These are phyloP conservation scores for Forbesichthys papilliferus DNA, from an alignment of 2,113 vertebrate species.

Conservation along the genomic window DNA sequence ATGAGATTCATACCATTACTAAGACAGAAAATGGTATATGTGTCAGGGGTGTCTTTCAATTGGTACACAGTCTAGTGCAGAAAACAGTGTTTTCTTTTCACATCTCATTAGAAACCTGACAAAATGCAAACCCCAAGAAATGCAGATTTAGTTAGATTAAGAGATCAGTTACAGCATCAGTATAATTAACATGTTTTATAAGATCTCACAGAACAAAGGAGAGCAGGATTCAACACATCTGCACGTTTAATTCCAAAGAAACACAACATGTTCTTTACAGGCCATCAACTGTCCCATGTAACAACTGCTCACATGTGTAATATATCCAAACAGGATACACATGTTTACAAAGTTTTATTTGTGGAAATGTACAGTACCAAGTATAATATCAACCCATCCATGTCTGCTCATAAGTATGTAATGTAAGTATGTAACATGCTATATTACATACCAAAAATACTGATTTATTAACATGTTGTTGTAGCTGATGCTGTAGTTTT, in stretches of 20 bases:
- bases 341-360: conserved; percentile 7
- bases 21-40: conserved; percentile 25
- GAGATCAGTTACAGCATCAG: conserved; percentile 28
- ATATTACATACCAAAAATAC: not conserved
- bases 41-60: conserved; percentile 35
- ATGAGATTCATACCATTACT: conserved; percentile 8
- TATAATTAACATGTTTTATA: conserved; percentile 33
- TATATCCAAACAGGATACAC: not conserved
- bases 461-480: not conserved
- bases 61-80: conserved; percentile 25
- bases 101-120: conserved; percentile 30
- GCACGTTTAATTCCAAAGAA: conserved; percentile 30
- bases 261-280: conserved; percentile 24
- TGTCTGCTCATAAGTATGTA: not conserved
- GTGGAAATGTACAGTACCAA: conserved; percentile 3
- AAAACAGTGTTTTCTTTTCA: conserved; percentile 25
- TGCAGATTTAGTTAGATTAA: conserved; percentile 18
- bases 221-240: conserved; percentile 9
- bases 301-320: conserved; percentile 6
- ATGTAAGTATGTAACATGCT: not conserved
- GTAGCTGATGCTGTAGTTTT: not conserved
- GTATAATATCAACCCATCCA: not conserved
- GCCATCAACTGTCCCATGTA: not conserved
- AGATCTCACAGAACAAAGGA: conserved; percentile 19
- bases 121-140: conserved; percentile 14